phyloP scores from a whole-genome alignment of 1,140 invertebrate species.

The Macrosteles quadrilineatus region DNA sequence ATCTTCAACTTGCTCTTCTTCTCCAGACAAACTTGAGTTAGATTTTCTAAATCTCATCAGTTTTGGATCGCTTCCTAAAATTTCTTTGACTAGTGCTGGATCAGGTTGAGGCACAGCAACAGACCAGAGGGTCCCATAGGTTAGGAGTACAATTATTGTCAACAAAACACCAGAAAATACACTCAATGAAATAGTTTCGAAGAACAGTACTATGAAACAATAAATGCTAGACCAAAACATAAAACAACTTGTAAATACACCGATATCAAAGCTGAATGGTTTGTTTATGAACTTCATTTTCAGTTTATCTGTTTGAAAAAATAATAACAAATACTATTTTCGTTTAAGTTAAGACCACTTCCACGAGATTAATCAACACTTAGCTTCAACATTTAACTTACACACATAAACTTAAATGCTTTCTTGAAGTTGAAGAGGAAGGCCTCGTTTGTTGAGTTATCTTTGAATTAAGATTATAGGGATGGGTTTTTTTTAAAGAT shows the following conservation, averaged over 20 bases:
- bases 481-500: no score
- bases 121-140: neutral
- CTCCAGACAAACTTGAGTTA: neutral
- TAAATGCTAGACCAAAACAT: neutral
- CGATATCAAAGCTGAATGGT: neutral
- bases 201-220: neutral
- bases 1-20: neutral
- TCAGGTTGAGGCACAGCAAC: slow-evolving; percentile 4
- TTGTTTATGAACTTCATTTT: slow-evolving; percentile 1
- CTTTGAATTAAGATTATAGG: neutral
- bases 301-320: neutral
- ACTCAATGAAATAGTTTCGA: neutral
- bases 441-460: neutral
- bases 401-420: neutral
- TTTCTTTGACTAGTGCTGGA: neutral
- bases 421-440: neutral
- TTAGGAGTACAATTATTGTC: neutral
- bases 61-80: slow-evolving; percentile 7
- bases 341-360: neutral
- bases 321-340: neutral
- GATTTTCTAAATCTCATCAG: neutral
- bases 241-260: neutral
- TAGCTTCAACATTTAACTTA: neutral
- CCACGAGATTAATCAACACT: neutral
- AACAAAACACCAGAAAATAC: neutral